phyloP scores from a whole-genome alignment of 1,140 invertebrate genomes.

The Heliconius eleuchia region DNA sequence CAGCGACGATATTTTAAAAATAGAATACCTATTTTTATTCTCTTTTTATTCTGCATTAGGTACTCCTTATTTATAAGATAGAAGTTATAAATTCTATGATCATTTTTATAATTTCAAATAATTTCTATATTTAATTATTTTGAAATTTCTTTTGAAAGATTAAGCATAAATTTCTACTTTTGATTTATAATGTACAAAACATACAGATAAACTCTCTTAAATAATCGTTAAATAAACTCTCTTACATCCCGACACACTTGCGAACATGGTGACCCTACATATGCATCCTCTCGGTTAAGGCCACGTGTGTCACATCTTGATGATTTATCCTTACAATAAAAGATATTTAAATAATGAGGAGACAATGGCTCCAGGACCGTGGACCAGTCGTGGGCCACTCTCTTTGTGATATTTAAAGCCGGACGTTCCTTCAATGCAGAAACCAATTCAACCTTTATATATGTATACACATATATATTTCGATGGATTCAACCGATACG shows the following conservation, averaged over 20 bases:
- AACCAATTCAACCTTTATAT: slow-evolving; percentile 12
- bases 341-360: slow-evolving; percentile 32
- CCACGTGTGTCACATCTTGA: slow-evolving; percentile 30
- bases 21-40: background rate
- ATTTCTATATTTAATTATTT: background rate
- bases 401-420: slow-evolving; percentile 27
- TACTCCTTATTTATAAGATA: background rate
- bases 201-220: background rate
- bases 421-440: slow-evolving; percentile 20
- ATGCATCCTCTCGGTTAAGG: slow-evolving; percentile 14
- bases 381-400: slow-evolving; percentile 8
- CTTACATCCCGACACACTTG: background rate
- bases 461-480: slow-evolving; percentile 13
- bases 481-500: slow-evolving; percentile 14
- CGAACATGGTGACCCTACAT: slow-evolving; percentile 16
- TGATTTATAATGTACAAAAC: background rate
- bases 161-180: background rate
- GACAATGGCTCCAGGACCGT: slow-evolving; percentile 26
- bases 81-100: background rate
- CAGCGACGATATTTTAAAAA: background rate
- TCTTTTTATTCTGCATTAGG: background rate
- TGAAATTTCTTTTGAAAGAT: too few relatives aligned
- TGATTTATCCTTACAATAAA: slow-evolving; percentile 28
- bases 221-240: background rate
- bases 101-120: background rate